These are phyloP conservation scores for Diploptera punctata DNA, from an alignment of 2,888 invertebrate genomes.

Conservation along the genomic window DNA sequence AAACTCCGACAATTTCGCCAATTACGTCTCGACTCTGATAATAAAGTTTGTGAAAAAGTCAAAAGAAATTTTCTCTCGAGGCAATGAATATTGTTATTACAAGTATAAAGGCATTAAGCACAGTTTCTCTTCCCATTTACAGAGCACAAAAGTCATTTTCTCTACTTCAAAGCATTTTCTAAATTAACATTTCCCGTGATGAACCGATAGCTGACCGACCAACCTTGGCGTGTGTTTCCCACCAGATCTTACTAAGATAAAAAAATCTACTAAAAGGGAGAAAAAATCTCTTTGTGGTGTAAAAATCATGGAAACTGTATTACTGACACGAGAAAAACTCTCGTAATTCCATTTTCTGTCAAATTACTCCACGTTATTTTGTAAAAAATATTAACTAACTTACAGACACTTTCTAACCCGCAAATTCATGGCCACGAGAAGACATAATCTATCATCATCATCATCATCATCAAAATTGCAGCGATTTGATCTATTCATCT, in stretches of 20 bases:
- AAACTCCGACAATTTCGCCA: too few relatives aligned
- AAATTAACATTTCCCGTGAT: conserved; percentile 15
- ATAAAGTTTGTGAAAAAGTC: too few relatives aligned
- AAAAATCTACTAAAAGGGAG: background rate
- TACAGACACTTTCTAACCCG: background rate
- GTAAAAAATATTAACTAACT: background rate
- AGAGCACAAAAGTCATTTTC: background rate
- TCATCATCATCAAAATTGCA: too few relatives aligned
- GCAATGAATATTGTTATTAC: too few relatives aligned
- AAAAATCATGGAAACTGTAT: background rate
- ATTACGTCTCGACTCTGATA: too few relatives aligned
- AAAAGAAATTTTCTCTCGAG: too few relatives aligned
- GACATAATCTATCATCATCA: too few relatives aligned
- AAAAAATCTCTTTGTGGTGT: background rate
- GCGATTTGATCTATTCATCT: background rate
- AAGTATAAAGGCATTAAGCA: too few relatives aligned
- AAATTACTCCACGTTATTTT: background rate
- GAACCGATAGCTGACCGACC: background rate
- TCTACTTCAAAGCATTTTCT: background rate
- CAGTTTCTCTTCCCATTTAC: too few relatives aligned
- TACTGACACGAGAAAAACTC: too few relatives aligned
- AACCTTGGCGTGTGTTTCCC: background rate
- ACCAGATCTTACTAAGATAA: conserved; percentile 3
- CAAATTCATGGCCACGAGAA: background rate
- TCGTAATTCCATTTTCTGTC: background rate